phyloP scores from a whole-genome alignment of 2,113 vertebrate species.

The Aramus guarauna region DNA sequence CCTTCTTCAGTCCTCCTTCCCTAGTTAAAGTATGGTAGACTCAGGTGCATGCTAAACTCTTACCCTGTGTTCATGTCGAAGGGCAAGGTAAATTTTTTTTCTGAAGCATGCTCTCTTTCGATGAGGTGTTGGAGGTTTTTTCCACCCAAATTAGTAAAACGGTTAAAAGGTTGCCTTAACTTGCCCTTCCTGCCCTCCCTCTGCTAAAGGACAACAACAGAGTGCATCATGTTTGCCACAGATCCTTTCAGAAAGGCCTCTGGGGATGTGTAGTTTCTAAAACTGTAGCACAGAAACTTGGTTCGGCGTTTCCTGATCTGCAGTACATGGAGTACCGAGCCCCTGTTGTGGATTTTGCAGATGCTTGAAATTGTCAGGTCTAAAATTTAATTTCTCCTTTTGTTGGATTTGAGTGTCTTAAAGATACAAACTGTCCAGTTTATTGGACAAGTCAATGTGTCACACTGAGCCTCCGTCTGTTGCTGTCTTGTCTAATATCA shows the following conservation, averaged over 20 bases:
- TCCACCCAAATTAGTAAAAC: background rate
- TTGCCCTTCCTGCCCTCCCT: background rate
- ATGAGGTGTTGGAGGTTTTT: background rate
- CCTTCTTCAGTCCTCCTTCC: background rate
- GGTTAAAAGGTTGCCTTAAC: background rate
- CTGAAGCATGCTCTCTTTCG: background rate
- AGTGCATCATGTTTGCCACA: background rate
- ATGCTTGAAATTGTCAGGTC: background rate
- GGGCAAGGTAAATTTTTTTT: background rate
- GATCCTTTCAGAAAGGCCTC: background rate
- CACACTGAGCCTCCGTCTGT: background rate
- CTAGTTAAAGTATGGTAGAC: background rate
- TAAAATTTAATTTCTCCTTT: background rate
- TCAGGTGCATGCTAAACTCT: background rate
- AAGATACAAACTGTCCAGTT: background rate
- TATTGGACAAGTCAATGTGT: background rate
- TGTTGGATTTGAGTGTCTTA: background rate
- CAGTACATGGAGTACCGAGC: background rate
- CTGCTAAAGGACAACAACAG: background rate
- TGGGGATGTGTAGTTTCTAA: background rate
- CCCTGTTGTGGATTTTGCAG: background rate
- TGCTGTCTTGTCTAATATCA: background rate
- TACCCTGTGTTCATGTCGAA: background rate
- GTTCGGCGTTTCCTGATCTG: background rate
- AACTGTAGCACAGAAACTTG: background rate